Conservation (phyloP, 2,113 vertebrate genomes). For the Etia nguti region DNA sequence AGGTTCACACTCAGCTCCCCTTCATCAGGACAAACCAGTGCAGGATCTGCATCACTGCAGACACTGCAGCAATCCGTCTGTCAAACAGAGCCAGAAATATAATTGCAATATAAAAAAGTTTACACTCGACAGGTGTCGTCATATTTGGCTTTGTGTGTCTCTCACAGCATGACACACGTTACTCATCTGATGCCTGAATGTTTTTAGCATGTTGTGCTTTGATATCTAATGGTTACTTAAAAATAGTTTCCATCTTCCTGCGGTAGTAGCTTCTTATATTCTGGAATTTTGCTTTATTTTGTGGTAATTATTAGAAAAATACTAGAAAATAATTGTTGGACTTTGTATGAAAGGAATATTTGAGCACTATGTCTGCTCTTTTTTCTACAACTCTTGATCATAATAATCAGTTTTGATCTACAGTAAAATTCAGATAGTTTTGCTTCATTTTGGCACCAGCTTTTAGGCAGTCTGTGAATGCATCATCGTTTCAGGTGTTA, state of each 20-base stretch:
- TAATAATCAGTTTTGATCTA: not conserved
- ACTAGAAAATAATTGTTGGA: not conserved
- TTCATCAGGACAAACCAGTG: not conserved
- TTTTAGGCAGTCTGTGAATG: not conserved
- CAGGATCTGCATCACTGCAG: not conserved
- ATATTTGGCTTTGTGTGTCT: not conserved
- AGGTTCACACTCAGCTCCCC: not conserved
- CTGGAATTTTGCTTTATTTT: not conserved
- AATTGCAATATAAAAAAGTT: not conserved
- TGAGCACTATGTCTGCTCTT: not conserved
- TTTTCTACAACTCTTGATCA: not conserved
- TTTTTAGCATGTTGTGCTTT: not conserved
- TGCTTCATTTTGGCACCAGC: not conserved
- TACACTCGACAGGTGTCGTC: not conserved
- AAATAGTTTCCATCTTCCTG: not conserved
- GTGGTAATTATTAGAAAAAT: not conserved
- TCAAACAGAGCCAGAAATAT: not conserved
- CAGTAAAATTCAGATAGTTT: not conserved
- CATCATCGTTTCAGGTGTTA: not conserved
- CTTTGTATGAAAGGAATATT: not conserved
- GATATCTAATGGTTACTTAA: not conserved
- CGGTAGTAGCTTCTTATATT: not conserved
- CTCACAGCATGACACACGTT: not conserved
- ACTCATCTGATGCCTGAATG: not conserved
- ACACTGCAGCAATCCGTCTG: not conserved